Percentiles rank a stretch among this genome's conserved stretches.
These are phyloP conservation scores for Drosophila hamatofila DNA, from an alignment of 2,888 invertebrate species.

Conservation along the genomic window DNA sequence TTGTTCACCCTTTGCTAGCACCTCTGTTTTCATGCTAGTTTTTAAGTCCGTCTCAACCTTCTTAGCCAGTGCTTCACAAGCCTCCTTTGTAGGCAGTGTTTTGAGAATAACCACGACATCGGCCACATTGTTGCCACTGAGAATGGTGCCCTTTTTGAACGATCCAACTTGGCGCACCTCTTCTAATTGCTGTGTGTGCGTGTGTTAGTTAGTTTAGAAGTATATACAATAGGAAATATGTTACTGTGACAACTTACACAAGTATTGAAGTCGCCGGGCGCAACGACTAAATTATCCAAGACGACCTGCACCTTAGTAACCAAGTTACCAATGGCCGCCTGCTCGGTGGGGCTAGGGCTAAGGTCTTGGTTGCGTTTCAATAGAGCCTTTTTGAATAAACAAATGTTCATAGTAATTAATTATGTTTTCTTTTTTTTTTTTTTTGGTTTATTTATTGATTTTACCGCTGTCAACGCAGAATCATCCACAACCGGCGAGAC, in stretches of 20 bases:
- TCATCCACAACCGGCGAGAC: slow-evolving; percentile 94
- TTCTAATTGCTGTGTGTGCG: slow-evolving; percentile 91
- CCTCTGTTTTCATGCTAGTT: slow-evolving; percentile 88
- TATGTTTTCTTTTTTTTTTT: not conserved
- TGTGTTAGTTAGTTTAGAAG: not conserved
- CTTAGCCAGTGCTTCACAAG: slow-evolving; percentile 95
- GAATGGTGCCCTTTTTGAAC: slow-evolving; percentile 99
- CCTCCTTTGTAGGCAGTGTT: slow-evolving; percentile 97
- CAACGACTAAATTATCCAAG: slow-evolving; percentile 96
- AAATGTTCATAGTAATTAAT: not conserved
- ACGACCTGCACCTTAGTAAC: slow-evolving; percentile 98
- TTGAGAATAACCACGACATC: slow-evolving; percentile 98
- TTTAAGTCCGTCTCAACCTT: slow-evolving; percentile 95
- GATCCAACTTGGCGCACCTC: slow-evolving; percentile 99
- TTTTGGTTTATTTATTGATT: slow-evolving; percentile 41
- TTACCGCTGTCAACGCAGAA: slow-evolving; percentile 91
- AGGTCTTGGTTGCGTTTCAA: slow-evolving; percentile 96
- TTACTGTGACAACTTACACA: slow-evolving; percentile 90
- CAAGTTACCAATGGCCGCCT: slow-evolving; percentile 95
- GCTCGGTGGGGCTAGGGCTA: slow-evolving; percentile 95
- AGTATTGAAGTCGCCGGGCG: slow-evolving; percentile 96
- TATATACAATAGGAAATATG: not conserved
- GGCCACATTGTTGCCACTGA: slow-evolving; percentile 97
- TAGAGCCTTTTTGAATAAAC: slow-evolving; percentile 88
- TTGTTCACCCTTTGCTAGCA: slow-evolving; percentile 87